A percentile compares a stretch with the other conserved stretches of the same genome.
Evolutionary conservation across 1,140 invertebrate species (phyloP).

Genomic region (Hypsibius dujardini): DNA sequence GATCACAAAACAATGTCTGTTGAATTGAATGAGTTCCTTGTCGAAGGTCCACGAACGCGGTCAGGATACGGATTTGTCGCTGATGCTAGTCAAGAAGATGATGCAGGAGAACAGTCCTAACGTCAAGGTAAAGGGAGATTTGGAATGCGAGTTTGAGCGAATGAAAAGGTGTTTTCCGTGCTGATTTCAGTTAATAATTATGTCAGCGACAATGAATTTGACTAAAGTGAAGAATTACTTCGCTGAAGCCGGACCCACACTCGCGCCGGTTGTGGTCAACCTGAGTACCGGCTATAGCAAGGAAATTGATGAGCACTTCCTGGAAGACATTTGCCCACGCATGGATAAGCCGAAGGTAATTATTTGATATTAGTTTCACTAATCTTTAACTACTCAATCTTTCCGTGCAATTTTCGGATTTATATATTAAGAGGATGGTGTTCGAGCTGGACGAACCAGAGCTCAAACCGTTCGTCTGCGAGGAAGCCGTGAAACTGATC

Average conservation of each 20-base stretch:
- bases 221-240: conserved; percentile 40
- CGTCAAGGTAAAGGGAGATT: conserved; percentile 40
- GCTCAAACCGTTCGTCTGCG: background rate
- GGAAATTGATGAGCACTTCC: conserved; percentile 46
- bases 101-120: conserved; percentile 48
- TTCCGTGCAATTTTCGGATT: background rate
- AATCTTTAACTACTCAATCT: conserved; percentile 10
- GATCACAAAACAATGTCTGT: conserved; percentile 26
- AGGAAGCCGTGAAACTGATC: conserved; percentile 19
- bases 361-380: background rate
- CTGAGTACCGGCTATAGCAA: conserved; percentile 35
- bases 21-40: conserved; percentile 18
- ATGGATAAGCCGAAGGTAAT: conserved; percentile 25
- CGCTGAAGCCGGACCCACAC: conserved; percentile 34
- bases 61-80: conserved; percentile 75
- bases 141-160: background rate
- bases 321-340: conserved; percentile 45
- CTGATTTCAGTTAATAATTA: conserved; percentile 37
- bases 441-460: background rate
- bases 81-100: conserved; percentile 60
- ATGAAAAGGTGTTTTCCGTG: conserved; percentile 15
- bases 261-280: conserved; percentile 40
- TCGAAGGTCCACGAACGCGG: conserved; percentile 74
- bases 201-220: conserved; percentile 43
- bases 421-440: background rate